A percentile compares a stretch with the other conserved stretches of the same genome.
These are phyloP conservation scores for Rhinolophus sinicus DNA, from an alignment of 2,113 vertebrate species.

Conservation along the genomic window DNA sequence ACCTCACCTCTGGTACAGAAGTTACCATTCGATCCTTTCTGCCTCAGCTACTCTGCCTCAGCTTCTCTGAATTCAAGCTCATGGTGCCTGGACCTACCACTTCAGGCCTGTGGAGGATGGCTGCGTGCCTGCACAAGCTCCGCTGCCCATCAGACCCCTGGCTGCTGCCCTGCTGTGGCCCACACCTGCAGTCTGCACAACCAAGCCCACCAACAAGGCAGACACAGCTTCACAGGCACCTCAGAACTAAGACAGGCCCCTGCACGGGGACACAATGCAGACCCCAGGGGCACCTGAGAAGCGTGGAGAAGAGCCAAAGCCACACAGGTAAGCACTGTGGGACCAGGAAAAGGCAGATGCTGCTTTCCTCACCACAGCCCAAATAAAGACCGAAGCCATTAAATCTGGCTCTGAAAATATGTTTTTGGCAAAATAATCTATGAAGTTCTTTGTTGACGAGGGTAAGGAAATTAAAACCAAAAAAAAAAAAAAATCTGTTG, in stretches of 20 bases:
- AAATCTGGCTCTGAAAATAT: background rate
- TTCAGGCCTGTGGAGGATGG: background rate
- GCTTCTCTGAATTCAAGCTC: background rate
- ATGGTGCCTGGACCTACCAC: no score
- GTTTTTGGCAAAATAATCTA: slow-evolving; percentile 3
- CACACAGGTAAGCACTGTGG: fast-evolving
- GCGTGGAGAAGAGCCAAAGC: no score
- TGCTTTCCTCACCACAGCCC: background rate
- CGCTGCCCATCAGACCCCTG: background rate
- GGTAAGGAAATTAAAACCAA: slow-evolving; percentile 45
- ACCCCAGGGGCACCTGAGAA: background rate
- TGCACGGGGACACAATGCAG: background rate
- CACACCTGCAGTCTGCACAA: background rate
- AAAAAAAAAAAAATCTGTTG: background rate
- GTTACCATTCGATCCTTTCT: background rate
- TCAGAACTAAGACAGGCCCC: background rate
- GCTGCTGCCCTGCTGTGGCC: background rate
- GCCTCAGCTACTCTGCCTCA: background rate
- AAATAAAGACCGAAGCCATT: background rate
- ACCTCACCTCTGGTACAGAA: background rate
- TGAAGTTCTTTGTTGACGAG: background rate
- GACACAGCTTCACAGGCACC: background rate
- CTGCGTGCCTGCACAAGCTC: background rate
- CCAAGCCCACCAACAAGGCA: background rate
- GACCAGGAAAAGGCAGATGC: background rate